Conservation (phyloP, 1,140 invertebrate genomes). For the Panagrolaimus sp. region DNA sequence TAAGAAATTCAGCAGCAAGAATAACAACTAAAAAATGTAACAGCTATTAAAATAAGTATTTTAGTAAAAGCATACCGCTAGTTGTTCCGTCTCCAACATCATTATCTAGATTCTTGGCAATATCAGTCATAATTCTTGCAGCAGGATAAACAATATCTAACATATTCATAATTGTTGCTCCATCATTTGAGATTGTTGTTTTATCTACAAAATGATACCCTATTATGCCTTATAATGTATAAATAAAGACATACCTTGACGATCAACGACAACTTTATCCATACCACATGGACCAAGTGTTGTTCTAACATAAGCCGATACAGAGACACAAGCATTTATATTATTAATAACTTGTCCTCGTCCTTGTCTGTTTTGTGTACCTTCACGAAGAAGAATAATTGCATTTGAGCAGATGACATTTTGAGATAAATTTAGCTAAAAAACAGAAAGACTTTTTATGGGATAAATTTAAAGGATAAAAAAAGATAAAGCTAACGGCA, state of each 20-base stretch:
- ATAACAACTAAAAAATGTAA: conserved; percentile 74
- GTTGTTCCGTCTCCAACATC: conserved; percentile 69
- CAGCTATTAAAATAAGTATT: not conserved
- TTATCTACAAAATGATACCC: conserved; percentile 64
- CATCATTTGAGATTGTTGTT: conserved; percentile 97
- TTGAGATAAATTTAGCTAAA: too few species aligned
- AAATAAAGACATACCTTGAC: conserved; percentile 61
- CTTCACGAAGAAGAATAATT: conserved; percentile 94
- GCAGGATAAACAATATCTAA: conserved; percentile 95
- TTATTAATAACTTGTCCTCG: conserved; percentile 93
- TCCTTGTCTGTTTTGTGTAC: conserved; percentile 90
- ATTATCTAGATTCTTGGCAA: conserved; percentile 97
- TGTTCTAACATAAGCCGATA: conserved; percentile 89
- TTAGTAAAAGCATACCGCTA: conserved; percentile 21
- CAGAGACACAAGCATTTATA: conserved; percentile 95
- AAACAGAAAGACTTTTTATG: too few species aligned
- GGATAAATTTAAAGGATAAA: too few species aligned
- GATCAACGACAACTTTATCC: conserved; percentile 96
- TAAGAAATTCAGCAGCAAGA: conserved; percentile 87
- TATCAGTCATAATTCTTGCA: conserved; percentile 92
- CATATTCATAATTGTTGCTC: conserved; percentile 97
- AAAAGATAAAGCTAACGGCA: too few species aligned
- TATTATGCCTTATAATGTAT: not conserved
- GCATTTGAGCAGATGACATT: conserved; percentile 56
- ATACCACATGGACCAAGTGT: conserved; percentile 95